Conservation (phyloP, 1,140 invertebrate genomes). For the Pristionchus pacificus region DNA sequence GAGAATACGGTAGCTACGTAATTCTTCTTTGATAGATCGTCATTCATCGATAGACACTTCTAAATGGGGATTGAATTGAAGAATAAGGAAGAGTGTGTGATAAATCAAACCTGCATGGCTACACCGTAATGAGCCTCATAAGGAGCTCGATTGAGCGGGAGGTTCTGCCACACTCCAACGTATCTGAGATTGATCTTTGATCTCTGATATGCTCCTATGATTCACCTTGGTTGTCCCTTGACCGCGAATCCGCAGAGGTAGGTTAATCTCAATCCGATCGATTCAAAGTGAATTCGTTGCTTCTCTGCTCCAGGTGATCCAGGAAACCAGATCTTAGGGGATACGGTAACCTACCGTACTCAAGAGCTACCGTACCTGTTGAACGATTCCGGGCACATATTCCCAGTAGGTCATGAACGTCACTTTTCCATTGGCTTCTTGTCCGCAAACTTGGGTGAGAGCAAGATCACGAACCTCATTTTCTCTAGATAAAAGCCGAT, state of each 20-base stretch:
- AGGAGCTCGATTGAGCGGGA: slow-evolving; percentile 30
- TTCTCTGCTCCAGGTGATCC: slow-evolving; percentile 48
- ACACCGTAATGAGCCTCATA: slow-evolving; percentile 57
- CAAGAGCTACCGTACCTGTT: slow-evolving; percentile 31
- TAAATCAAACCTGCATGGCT: too few species aligned
- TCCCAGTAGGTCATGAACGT: slow-evolving; percentile 56
- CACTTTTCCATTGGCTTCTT: slow-evolving; percentile 52
- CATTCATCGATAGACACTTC: slow-evolving; percentile 46
- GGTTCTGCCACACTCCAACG: slow-evolving; percentile 54
- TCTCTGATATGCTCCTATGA: background rate
- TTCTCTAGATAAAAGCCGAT: slow-evolving; percentile 46
- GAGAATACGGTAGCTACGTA: slow-evolving; percentile 52
- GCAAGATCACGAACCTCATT: slow-evolving; percentile 52
- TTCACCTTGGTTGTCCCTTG: slow-evolving; percentile 20
- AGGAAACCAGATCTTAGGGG: slow-evolving; percentile 53
- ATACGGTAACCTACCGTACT: background rate
- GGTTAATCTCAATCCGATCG: slow-evolving; percentile 46
- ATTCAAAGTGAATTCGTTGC: slow-evolving; percentile 46
- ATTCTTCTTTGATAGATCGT: slow-evolving; percentile 39
- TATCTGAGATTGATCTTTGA: slow-evolving; percentile 42
- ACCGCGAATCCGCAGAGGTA: slow-evolving; percentile 46
- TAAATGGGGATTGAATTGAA: background rate
- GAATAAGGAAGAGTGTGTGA: too few species aligned
- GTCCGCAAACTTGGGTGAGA: slow-evolving; percentile 55
- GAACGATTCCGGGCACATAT: slow-evolving; percentile 42